A percentile compares a stretch with the other conserved stretches of the same genome.
Conservation (phyloP, 2,797 vertebrate species). For the Chloroceryle amazona region DNA sequence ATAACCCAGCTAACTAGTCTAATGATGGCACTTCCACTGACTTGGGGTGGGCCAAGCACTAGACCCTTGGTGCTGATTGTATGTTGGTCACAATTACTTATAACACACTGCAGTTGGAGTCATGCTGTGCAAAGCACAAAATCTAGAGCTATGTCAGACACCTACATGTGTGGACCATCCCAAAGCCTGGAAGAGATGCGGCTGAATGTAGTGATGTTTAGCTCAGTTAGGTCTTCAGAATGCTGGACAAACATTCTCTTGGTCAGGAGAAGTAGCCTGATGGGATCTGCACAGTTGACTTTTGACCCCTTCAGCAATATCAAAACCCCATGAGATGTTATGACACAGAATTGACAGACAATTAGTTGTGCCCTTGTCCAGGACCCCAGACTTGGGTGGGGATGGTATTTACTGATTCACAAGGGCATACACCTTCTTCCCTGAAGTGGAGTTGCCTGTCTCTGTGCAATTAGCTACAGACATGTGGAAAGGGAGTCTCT, state of each 20-base stretch:
- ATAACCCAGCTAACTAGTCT: not conserved
- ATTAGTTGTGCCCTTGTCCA: slow-evolving; percentile 1
- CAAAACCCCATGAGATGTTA: not conserved
- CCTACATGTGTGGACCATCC: not conserved
- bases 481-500: not conserved
- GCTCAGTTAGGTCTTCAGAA: not conserved
- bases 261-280: not conserved
- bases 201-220: not conserved
- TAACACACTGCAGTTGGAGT: not conserved
- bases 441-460: not conserved
- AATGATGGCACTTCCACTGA: not conserved
- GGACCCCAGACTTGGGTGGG: slow-evolving; percentile 20
- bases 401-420: not conserved
- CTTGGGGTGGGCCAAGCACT: not conserved
- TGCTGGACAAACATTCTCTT: not conserved
- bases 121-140: rapidly evolving
- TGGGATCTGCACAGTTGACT: not conserved
- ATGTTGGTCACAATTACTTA: not conserved
- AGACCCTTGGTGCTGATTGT: not conserved
- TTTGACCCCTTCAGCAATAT: not conserved
- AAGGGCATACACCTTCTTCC: not conserved
- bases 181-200: not conserved
- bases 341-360: not conserved
- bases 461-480: not conserved
- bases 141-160: not conserved